phyloP scores from a whole-genome alignment of 1,140 invertebrate genomes.

The Chelonus insularis region DNA sequence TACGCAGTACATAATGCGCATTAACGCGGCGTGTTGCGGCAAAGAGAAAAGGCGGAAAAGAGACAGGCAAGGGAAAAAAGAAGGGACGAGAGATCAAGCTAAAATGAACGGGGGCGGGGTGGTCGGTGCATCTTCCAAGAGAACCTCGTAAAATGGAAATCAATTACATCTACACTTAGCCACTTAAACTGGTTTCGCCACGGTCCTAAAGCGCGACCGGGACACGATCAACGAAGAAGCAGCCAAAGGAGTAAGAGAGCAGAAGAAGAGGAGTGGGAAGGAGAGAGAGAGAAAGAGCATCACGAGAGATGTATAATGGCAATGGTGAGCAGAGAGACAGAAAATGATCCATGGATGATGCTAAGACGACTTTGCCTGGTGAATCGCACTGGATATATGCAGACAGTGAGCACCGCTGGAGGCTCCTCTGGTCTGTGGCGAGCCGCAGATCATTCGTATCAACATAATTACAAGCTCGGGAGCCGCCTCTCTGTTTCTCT shows the following conservation, averaged over 20 bases:
- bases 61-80: constrained; percentile 11
- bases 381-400: constrained; percentile 22
- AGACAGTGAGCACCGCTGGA: constrained; percentile 53
- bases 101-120: constrained; percentile 11
- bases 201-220: constrained; percentile 49
- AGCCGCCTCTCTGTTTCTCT: constrained; percentile 61
- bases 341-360: no score
- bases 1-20: constrained; percentile 30
- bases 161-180: constrained; percentile 62
- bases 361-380: not conserved
- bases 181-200: constrained; percentile 62
- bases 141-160: constrained; percentile 61
- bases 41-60: constrained; percentile 9
- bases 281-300: constrained; percentile 19
- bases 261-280: constrained; percentile 10
- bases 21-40: constrained; percentile 18
- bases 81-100: constrained; percentile 7
- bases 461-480: constrained; percentile 63
- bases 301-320: no score
- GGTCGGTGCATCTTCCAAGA: constrained; percentile 40
- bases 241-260: not conserved
- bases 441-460: constrained; percentile 60
- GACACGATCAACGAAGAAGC: not conserved
- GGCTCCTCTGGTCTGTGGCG: constrained; percentile 48
- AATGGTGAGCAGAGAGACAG: no score